A percentile compares a stretch with the other conserved stretches of the same genome.
phyloP scores from a whole-genome alignment of 2,888 invertebrate genomes.

The Aricia artaxerxes region DNA sequence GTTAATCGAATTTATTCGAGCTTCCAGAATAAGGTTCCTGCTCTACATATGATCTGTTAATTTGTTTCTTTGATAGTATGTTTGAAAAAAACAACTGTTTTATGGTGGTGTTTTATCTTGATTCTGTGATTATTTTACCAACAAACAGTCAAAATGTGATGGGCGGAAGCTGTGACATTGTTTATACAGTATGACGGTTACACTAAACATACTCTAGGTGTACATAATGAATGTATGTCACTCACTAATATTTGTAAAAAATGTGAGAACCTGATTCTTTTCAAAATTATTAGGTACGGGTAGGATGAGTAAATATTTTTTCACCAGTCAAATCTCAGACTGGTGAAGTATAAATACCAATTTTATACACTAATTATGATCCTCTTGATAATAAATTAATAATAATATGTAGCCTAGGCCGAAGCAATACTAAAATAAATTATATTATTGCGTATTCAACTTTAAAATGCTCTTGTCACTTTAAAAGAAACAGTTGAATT shows the following conservation, averaged over 20 bases:
- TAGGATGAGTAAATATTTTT: not conserved
- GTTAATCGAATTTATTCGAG: not conserved
- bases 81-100: not conserved
- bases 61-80: not conserved
- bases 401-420: not conserved
- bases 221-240: not conserved
- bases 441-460: not conserved
- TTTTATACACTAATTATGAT: not conserved
- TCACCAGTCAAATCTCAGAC: not conserved
- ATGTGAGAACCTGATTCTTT: not conserved
- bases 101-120: not conserved
- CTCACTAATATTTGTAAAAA: not conserved
- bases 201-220: not conserved
- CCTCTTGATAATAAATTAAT: not conserved
- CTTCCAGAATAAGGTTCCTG: not conserved
- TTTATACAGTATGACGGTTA: conserved; percentile 7
- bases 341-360: not conserved
- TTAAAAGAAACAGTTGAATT: not conserved
- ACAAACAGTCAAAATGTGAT: conserved; percentile 3
- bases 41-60: not conserved
- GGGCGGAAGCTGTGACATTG: conserved; percentile 15
- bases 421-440: not conserved
- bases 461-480: not conserved
- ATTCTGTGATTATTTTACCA: conserved; percentile 4
- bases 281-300: not conserved